Evolutionary conservation across 2,797 vertebrate genomes (phyloP).

Genomic region (Menidia menidia): DNA sequence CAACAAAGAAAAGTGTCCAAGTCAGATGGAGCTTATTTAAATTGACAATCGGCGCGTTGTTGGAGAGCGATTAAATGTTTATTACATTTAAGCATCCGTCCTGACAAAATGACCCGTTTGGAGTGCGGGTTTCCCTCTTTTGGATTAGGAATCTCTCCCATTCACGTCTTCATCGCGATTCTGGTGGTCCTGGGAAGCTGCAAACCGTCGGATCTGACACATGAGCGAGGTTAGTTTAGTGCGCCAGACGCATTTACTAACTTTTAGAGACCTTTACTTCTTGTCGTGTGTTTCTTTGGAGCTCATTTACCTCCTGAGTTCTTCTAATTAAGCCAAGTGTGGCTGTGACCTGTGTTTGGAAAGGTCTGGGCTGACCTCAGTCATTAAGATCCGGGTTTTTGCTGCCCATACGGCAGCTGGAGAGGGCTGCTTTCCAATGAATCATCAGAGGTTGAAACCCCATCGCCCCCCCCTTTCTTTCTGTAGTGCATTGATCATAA

Average conservation of each 20-base stretch:
- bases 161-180: constrained; percentile 64
- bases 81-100: constrained; percentile 26
- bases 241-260: neutral
- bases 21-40: constrained; percentile 48
- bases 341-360: constrained; percentile 53
- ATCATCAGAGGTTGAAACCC: constrained; percentile 15
- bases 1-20: constrained; percentile 25
- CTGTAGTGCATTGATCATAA: constrained; percentile 2
- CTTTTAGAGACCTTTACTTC: neutral
- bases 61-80: constrained; percentile 46
- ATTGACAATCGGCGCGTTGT: constrained; percentile 42
- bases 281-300: constrained; percentile 10
- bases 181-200: constrained; percentile 60
- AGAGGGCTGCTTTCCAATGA: constrained; percentile 29
- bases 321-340: constrained; percentile 18
- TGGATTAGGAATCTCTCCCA: constrained; percentile 57
- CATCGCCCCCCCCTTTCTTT: neutral
- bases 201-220: constrained; percentile 46
- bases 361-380: constrained; percentile 1
- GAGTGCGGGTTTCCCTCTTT: constrained; percentile 52
- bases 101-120: constrained; percentile 76
- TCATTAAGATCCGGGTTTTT: constrained; percentile 21
- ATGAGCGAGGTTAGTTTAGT: constrained; percentile 79
- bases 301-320: constrained; percentile 21
- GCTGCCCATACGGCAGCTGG: constrained; percentile 5